Base-by-base conservation (phyloP, 37 sponge, comb jelly and placozoan genomes). In the Diacarnus erythraeanus region DNA sequence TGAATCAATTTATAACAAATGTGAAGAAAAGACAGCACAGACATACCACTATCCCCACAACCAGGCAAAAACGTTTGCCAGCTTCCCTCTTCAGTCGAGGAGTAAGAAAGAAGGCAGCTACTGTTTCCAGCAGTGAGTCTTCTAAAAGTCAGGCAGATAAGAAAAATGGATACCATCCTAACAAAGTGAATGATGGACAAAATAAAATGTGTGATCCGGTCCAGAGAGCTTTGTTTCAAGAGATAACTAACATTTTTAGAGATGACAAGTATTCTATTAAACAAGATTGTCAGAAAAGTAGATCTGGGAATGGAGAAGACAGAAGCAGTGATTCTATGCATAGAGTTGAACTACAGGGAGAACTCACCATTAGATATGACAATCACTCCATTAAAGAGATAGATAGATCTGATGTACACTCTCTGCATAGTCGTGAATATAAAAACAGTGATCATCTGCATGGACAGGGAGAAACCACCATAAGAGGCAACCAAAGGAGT, bases 71-170 rank as follows among this genome's bases (percentile, higher is more conserved):
- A 2, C 8, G n/a, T 2, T 39, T 71, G 6, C 74, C 44, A 42
- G 74, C 74, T 15, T 74, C 57, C 1, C 9, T 35, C 3, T 74
- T 74, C 34, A 74, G 74, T 25, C 21, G 47, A 27, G 74, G 74
- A 54, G 74, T 74, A 21, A 47, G 74, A 35, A 47, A 54, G 57
- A 74, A 74, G 33, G 57, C 35, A 3, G 4, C 36, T 3, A 71
- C 26, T 22, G 23, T 3, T 71, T n/a, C 17, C 2, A 30, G 31
- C 31, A 65, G 66, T 30, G 27, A 31, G 15, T 59, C 60, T 59
- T 59, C 17, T 27, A n/a, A n/a, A n/a, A n/a, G n/a, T n/a, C n/a
- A n/a, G n/a, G n/a, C n/a, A n/a, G n/a, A n/a, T n/a, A n/a, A n/a
- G n/a, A n/a, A n/a, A n/a, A n/a, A n/a, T n/a, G n/a, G n/a, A n/a